phyloP scores from a whole-genome alignment of 2,797 vertebrate species.

The Typhlichthys eigenmanni region DNA sequence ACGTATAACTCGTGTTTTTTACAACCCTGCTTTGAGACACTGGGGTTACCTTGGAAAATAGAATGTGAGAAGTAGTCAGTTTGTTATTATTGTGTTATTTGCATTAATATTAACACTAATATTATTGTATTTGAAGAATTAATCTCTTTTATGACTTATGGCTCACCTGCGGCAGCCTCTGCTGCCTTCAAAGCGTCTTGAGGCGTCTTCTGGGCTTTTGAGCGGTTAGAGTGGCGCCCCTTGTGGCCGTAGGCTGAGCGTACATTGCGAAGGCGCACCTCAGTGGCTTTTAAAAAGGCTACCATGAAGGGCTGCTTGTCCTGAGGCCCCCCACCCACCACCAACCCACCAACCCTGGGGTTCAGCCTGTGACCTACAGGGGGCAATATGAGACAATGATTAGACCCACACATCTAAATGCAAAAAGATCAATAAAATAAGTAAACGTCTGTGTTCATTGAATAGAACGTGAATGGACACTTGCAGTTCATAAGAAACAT shows the following conservation, averaged over 20 bases:
- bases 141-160: neutral
- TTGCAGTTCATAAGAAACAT: conserved; percentile 6
- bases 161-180: conserved; percentile 80
- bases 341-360: conserved; percentile 83
- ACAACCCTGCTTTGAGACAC: conserved; percentile 89
- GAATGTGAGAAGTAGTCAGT: neutral
- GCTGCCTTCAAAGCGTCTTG: conserved; percentile 88
- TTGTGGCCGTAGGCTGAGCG: conserved; percentile 84
- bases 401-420: no score
- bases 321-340: conserved; percentile 82
- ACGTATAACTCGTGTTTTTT: conserved; percentile 97
- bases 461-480: neutral
- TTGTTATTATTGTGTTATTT: neutral
- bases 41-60: conserved; percentile 82
- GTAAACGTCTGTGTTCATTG: no score
- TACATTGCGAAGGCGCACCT: conserved; percentile 87
- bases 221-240: conserved; percentile 86
- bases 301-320: conserved; percentile 96
- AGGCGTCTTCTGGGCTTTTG: conserved; percentile 83
- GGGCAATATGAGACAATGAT: conserved; percentile 35
- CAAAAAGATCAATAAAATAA: no score
- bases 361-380: conserved; percentile 86
- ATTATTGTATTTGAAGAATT: no score
- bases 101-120: no score
- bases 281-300: conserved; percentile 93